phyloP scores from a whole-genome alignment of 92 coral and sea anemone species.

The Pocillopora grandis region DNA sequence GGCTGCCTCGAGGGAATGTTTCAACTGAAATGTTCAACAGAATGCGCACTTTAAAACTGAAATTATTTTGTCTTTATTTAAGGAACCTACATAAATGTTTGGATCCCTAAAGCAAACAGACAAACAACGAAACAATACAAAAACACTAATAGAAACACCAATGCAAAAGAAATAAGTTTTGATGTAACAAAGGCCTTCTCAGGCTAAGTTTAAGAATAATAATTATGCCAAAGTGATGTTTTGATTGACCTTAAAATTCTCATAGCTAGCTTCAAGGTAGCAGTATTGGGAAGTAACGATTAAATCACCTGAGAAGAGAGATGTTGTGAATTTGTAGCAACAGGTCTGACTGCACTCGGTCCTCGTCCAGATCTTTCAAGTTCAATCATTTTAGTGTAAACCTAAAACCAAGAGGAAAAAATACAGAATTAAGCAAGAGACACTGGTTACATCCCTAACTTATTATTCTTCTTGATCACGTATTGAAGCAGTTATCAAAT shows the following conservation, averaged over 20 bases:
- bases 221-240: neutral
- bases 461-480: too few species aligned
- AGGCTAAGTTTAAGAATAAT: too few species aligned
- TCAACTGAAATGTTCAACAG: constrained; percentile 24
- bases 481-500: neutral
- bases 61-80: neutral
- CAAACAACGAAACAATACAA: too few species aligned
- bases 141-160: too few species aligned
- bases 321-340: constrained; percentile 72
- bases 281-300: neutral
- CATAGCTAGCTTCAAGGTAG: neutral
- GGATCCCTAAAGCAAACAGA: too few species aligned
- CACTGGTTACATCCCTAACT: neutral
- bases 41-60: neutral
- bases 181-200: too few species aligned
- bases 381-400: constrained; percentile 82
- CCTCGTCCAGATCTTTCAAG: constrained; percentile 85
- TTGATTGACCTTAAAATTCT: neutral
- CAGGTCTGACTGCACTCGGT: constrained; percentile 73
- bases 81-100: neutral
- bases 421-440: neutral
- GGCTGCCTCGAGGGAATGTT: constrained; percentile 25
- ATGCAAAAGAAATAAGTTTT: too few species aligned
- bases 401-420: constrained; percentile 37
- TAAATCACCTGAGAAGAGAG: constrained; percentile 76